A percentile compares a stretch with the other conserved stretches of the same genome.
Conservation (phyloP, 1,140 invertebrate species). For the Aphis craccivora region DNA sequence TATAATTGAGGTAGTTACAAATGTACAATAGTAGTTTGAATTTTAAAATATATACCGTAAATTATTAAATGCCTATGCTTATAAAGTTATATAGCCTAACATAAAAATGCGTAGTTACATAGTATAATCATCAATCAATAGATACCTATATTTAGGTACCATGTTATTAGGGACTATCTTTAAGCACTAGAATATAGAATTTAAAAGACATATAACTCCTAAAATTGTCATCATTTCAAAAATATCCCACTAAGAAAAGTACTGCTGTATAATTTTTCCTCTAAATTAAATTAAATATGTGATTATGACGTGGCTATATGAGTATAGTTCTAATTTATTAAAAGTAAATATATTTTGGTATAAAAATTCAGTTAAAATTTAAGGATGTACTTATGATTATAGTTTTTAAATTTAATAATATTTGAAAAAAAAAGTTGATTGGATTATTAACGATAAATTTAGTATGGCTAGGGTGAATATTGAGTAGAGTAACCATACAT, state of each 20-base stretch:
- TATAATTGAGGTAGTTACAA: background rate
- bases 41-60: no score
- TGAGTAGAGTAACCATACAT: background rate
- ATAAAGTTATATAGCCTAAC: background rate
- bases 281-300: background rate
- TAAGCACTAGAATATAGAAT: background rate
- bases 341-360: background rate
- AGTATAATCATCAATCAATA: background rate
- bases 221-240: background rate
- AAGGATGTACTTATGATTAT: background rate
- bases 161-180: background rate
- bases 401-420: background rate
- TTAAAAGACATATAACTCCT: background rate
- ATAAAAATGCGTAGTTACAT: background rate
- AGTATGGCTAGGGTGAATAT: background rate
- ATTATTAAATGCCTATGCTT: background rate
- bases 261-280: background rate
- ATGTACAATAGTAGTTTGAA: background rate
- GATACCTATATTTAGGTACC: background rate
- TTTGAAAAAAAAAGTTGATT: background rate
- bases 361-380: background rate
- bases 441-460: background rate
- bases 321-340: background rate
- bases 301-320: background rate
- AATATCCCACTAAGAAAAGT: background rate